Evolutionary conservation across 2,113 vertebrate species (phyloP).

Genomic region (Passer domesticus): DNA sequence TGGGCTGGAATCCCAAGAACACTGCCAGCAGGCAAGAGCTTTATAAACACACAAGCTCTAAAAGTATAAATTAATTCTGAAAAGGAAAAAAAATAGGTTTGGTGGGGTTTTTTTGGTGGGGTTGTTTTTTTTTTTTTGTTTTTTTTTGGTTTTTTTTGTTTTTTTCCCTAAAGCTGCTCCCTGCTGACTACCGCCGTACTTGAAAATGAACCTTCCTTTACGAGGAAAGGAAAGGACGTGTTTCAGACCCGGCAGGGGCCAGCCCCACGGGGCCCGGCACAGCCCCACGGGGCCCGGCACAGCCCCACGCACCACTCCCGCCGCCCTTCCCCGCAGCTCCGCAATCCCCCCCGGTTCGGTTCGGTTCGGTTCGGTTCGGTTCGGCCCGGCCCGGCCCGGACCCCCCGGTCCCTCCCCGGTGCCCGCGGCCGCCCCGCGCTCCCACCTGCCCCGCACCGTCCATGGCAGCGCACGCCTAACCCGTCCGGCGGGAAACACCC

Average conservation of each 20-base stretch:
- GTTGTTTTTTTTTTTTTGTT: no score
- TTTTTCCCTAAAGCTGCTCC: not conserved
- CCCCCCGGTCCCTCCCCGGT: no score
- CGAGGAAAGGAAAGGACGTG: accelerated
- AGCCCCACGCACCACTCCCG: not conserved
- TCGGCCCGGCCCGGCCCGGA: no score
- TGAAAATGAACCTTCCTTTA: accelerated
- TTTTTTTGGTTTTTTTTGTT: no score
- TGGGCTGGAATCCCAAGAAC: not conserved
- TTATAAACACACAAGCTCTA: accelerated
- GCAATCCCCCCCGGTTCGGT: not conserved
- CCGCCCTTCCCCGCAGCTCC: not conserved
- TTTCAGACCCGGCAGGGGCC: no score
- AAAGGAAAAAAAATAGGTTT: not conserved
- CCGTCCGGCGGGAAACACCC: not conserved
- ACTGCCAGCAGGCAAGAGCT: accelerated
- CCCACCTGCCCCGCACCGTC: not conserved
- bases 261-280: no score
- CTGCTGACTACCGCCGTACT: no score
- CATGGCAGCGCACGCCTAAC: not conserved
- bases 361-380: no score
- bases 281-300: no score
- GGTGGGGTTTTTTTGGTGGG: no score
- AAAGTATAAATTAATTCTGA: accelerated
- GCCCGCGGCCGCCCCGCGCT: accelerated